Base-by-base conservation (phyloP, 2,113 vertebrate genomes). In the Barnardius zonarius region DNA sequence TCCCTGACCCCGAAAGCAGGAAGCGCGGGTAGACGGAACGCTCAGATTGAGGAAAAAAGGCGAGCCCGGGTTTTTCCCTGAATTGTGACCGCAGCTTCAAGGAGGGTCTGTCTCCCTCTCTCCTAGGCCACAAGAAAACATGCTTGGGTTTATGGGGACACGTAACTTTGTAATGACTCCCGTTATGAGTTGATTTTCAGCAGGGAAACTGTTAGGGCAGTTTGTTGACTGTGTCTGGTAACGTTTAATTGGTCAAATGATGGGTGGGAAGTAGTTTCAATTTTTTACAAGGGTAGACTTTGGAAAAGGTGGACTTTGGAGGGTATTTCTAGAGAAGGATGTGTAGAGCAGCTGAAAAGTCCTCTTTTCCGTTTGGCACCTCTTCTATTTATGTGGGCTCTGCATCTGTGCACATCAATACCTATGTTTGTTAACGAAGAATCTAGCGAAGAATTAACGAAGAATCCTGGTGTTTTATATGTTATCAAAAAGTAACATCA, bases 131-230 rank as follows among this genome's bases (percentile, higher is more conserved):
- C 39, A 17, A 43, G 3, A 24, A 11, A 37, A 15, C 61, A 8
- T 4, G 6, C 3, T 3, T 20, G 2, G n/a, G 49, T 19, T 43
- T 22, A 2, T 8, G 33, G 28, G 54, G 51, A 9, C 17, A 25
- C 2, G 14, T 24, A 72, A 33, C 73, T 61, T 33, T 9, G n/a
- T 59, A 4, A 8, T 9, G 35, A 37, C 28, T 52, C 55, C 54
- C 25, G 9, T 39, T 31, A 10, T 0, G 19, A 37, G 18, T 9
- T 63, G 39, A 4, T 76, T 11, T 37, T 82, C 64, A 15, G 41
- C 33, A 0, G 6, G 44, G 41, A 22, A 68, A 3, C 48, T 6
- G 5, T 2, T 7, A 10, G 7, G 41, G 49, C 35, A 35, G 20
- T 59, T 85, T 23, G 22, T 33, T 37, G 15, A 0, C 19, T 16